phyloP scores from a whole-genome alignment of 1,140 invertebrate genomes.

The Euwallacea similis region DNA sequence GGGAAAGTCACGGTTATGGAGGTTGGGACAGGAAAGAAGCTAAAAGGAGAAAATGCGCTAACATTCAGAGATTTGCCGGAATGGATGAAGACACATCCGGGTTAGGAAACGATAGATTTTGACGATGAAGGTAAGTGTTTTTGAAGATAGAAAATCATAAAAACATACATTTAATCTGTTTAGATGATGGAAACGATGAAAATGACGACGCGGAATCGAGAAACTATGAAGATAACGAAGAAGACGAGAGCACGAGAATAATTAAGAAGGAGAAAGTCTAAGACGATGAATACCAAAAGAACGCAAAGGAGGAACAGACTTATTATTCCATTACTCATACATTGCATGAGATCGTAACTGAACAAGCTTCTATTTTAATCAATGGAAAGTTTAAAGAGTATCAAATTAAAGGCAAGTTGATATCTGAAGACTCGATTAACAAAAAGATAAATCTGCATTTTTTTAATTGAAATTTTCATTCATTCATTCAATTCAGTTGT shows the following conservation, averaged over 20 bases:
- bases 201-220: slow-evolving; percentile 59
- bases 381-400: slow-evolving; percentile 95
- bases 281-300: slow-evolving; percentile 88
- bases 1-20: slow-evolving; percentile 74
- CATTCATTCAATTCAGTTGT: too few species aligned
- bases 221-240: slow-evolving; percentile 65
- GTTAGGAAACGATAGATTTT: slow-evolving; percentile 83
- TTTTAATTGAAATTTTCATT: too few species aligned
- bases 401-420: slow-evolving; percentile 79
- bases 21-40: slow-evolving; percentile 76
- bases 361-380: slow-evolving; percentile 91
- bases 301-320: slow-evolving; percentile 78
- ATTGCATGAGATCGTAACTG: slow-evolving; percentile 87
- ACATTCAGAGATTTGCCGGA: slow-evolving; percentile 83
- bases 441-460: neutral
- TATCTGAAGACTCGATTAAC: too few species aligned
- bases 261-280: slow-evolving; percentile 86
- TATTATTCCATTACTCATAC: slow-evolving; percentile 95
- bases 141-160: too few species aligned
- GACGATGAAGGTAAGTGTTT: slow-evolving; percentile 61
- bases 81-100: slow-evolving; percentile 80
- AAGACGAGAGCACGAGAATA: slow-evolving; percentile 65
- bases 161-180: too few species aligned
- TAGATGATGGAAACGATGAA: neutral
- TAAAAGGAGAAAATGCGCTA: slow-evolving; percentile 92